These are phyloP conservation scores for Melinaea menophilus DNA, from an alignment of 2,888 invertebrate species.

Conservation along the genomic window DNA sequence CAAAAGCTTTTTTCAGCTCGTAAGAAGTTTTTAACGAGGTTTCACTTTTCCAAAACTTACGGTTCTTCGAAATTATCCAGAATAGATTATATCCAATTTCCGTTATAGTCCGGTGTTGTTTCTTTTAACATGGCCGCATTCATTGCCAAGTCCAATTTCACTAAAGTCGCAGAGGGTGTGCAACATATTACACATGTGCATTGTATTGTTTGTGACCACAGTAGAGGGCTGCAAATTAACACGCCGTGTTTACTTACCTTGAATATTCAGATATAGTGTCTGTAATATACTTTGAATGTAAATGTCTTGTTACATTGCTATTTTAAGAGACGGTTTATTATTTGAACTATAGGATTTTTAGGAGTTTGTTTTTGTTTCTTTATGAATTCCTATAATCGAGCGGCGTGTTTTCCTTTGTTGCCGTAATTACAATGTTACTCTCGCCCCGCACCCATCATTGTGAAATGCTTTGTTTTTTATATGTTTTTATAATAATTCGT, in stretches of 20 bases:
- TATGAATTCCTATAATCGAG: constrained; percentile 46
- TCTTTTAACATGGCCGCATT: constrained; percentile 16
- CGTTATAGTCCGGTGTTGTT: background rate
- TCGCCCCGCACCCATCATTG: constrained; percentile 35
- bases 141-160: constrained; percentile 12
- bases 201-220: constrained; percentile 20
- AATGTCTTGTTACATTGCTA: constrained; percentile 11
- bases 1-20: constrained; percentile 62
- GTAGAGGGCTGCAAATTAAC: background rate
- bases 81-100: constrained; percentile 10
- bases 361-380: constrained; percentile 43
- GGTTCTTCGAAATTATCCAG: constrained; percentile 43
- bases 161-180: constrained; percentile 13
- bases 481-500: constrained; percentile 1
- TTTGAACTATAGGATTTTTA: constrained; percentile 8
- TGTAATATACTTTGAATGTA: constrained; percentile 8
- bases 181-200: constrained; percentile 13
- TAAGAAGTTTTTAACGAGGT: constrained; percentile 42
- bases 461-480: constrained; percentile 27
- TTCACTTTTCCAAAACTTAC: constrained; percentile 50
- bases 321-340: constrained; percentile 12
- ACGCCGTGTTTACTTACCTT: background rate
- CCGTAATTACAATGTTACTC: constrained; percentile 39
- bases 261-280: background rate
- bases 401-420: constrained; percentile 34